A percentile compares a stretch with the other conserved stretches of the same genome.
These are phyloP conservation scores for Colaptes auratus DNA, from an alignment of 2,113 vertebrate species.

Conservation along the genomic window DNA sequence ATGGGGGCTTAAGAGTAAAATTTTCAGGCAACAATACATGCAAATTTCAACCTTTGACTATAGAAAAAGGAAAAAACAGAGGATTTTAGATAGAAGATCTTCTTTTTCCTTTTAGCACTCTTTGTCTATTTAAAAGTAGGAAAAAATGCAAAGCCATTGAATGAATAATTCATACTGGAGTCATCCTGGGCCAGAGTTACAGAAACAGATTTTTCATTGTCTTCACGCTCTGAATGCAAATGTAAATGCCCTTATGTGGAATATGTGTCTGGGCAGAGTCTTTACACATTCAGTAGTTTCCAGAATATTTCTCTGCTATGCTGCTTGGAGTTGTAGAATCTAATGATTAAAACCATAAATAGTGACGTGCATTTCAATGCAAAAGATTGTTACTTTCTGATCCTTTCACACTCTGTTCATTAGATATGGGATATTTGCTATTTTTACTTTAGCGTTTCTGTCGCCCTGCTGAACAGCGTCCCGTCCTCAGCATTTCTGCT, in stretches of 20 bases:
- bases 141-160: background rate
- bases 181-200: background rate
- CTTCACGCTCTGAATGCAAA: background rate
- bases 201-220: background rate
- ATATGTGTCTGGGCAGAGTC: background rate
- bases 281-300: background rate
- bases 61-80: background rate
- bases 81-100: background rate
- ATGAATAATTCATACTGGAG: constrained; percentile 15
- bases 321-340: background rate
- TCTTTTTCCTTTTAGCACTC: background rate
- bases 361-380: background rate
- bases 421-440: background rate
- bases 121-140: background rate
- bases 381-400: background rate
- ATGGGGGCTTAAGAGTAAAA: background rate
- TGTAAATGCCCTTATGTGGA: background rate
- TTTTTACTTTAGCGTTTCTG: background rate
- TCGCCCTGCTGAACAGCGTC: background rate
- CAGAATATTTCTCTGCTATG: background rate
- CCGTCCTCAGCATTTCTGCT: background rate
- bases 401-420: background rate
- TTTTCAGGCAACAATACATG: background rate
- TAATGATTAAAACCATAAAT: background rate
- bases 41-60: constrained; percentile 11